Evolutionary conservation across 2,113 vertebrate species (phyloP), one percentile per base, ranked within the genome.

Genomic region (Pelusios castaneus): DNA sequence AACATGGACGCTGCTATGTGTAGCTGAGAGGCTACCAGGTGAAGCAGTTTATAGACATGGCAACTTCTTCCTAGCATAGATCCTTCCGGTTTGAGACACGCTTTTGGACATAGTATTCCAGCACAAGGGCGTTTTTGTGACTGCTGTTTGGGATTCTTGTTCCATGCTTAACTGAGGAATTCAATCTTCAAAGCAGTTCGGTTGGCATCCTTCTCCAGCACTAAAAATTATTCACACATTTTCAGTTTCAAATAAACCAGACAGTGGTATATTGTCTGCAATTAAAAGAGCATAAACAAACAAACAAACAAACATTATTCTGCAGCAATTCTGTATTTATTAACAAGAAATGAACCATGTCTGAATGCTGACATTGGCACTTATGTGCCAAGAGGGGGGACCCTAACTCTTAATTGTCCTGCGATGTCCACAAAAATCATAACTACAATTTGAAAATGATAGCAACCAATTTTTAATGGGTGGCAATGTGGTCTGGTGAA

Each of bases 231-330:
- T 84, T 52, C 70, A 58, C 60, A 60, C 81, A 75, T 84, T 81
- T 63, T 89, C 84, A 25, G 75, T 77, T 87, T 70, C 87, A 81
- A 87, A 87, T 17, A 87, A 70, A 34, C 56, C 82, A 63, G 89
- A 87, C 60, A 21, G 29, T 17, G n/a, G 52, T 55, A 31, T 76
- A 87, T 52, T 67, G 73, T 49, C 90, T 67, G 73, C 90, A 81
- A 60, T 63, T 76, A 91, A 92, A 38, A 8, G 38, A 80, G 60
- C 29, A 41, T 21, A 78, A 81, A 47, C 80, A 63, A 12, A 54
- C 41, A 41, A 85, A 76, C 21, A 41, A 87, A 21, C 43, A 58
- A 24, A 83, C 21, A 43, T 31, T 45, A 63, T 31, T 34, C 63
- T 51, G 75, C 60, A 11, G 63, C 16, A 8, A 82, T 84, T 75